These are phyloP conservation scores for Pteria penguin DNA, from an alignment of 2,888 invertebrate species.

Conservation along the genomic window DNA sequence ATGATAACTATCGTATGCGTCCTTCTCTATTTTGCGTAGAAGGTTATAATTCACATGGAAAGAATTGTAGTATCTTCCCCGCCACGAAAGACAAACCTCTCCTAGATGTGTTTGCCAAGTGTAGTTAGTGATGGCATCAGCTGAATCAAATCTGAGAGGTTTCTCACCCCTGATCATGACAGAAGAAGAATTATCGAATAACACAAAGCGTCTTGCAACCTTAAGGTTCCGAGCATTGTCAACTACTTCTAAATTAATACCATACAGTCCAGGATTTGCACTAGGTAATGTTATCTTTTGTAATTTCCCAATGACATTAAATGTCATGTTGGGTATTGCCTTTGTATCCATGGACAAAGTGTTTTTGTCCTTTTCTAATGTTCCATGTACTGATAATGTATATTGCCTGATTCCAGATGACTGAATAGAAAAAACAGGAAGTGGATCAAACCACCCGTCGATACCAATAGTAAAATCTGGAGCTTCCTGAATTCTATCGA, in stretches of 20 bases:
- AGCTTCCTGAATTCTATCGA: constrained; percentile 3
- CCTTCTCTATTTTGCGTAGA: constrained; percentile 29
- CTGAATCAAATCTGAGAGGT: background rate
- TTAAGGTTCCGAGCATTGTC: constrained; percentile 41
- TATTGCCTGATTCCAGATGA: constrained; percentile 42
- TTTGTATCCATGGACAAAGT: constrained; percentile 6
- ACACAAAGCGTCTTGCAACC: too few relatives aligned
- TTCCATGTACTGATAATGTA: constrained; percentile 31
- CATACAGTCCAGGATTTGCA: constrained; percentile 39
- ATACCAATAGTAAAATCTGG: background rate
- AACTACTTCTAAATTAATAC: constrained; percentile 33
- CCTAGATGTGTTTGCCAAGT: constrained; percentile 53
- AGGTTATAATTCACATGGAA: constrained; percentile 37
- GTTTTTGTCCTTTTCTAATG: background rate
- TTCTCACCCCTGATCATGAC: background rate
- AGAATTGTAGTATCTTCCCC: constrained; percentile 45
- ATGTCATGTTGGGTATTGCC: background rate
- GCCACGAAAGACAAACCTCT: constrained; percentile 47
- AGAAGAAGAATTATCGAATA: too few relatives aligned
- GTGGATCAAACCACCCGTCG: constrained; percentile 48
- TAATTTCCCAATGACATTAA: background rate
- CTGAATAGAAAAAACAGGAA: background rate
- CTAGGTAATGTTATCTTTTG: constrained; percentile 7
- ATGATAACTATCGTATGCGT: constrained; percentile 38
- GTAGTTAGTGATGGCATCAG: constrained; percentile 17